These are phyloP conservation scores for Adrianichthys oophorus DNA, from an alignment of 2,797 vertebrate genomes.

Conservation along the genomic window DNA sequence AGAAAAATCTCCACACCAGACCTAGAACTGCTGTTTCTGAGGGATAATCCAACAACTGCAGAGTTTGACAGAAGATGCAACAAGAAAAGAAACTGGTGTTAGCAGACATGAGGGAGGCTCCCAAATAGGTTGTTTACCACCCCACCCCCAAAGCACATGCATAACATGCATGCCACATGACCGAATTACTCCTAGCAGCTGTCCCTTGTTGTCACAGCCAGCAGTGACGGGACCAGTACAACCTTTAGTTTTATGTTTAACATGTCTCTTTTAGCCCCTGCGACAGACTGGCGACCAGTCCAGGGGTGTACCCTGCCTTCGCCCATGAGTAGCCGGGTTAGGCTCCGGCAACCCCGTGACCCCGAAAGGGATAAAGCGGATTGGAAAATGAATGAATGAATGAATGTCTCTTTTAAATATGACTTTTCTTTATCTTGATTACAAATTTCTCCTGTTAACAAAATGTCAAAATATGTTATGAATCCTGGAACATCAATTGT, in stretches of 20 bases:
- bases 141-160: slow-evolving; percentile 35
- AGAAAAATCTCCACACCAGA: slow-evolving; percentile 1
- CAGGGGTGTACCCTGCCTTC: too few species aligned
- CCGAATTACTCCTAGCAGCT: slow-evolving; percentile 67
- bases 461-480: too few species aligned
- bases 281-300: too few species aligned
- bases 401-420: too few species aligned
- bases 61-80: background rate
- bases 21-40: slow-evolving; percentile 13
- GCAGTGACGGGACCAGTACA: slow-evolving; percentile 58
- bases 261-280: too few species aligned
- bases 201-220: slow-evolving; percentile 55
- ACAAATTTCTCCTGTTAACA: too few species aligned
- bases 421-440: too few species aligned
- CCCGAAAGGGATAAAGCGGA: too few species aligned
- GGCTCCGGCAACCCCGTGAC: too few species aligned
- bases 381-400: too few species aligned
- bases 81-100: slow-evolving; percentile 13
- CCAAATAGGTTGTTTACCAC: slow-evolving; percentile 59
- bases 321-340: too few species aligned
- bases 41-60: slow-evolving; percentile 25
- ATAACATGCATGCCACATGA: slow-evolving; percentile 53
- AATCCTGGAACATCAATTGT: too few species aligned
- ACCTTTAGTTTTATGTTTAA: slow-evolving; percentile 27
- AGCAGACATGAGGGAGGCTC: slow-evolving; percentile 40